These are phyloP conservation scores for Anastrepha ludens DNA, from an alignment of 1,140 invertebrate genomes.

Conservation along the genomic window DNA sequence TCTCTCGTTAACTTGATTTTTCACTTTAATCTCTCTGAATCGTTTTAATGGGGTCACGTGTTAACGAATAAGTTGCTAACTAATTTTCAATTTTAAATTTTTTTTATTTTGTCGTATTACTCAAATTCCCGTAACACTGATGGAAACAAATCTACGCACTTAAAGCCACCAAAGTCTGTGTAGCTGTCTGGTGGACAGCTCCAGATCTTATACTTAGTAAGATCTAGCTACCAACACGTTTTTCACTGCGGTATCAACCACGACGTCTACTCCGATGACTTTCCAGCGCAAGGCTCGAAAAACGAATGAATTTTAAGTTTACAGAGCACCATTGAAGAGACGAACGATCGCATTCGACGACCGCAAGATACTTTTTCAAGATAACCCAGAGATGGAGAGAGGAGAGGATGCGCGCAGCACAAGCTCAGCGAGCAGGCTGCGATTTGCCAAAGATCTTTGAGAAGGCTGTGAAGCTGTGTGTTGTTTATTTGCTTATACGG, in stretches of 20 bases:
- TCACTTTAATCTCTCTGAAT: too few relatives aligned
- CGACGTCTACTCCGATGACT: constrained; percentile 24
- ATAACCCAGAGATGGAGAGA: neutral
- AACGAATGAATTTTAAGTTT: constrained; percentile 26
- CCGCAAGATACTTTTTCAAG: neutral
- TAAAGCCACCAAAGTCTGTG: neutral
- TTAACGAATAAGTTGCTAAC: too few relatives aligned
- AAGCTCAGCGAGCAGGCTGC: neutral
- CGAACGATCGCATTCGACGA: neutral
- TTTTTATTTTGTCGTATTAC: too few relatives aligned
- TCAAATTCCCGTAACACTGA: too few relatives aligned
- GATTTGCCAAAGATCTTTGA: neutral
- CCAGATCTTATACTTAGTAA: constrained; percentile 4
- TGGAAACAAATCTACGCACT: neutral
- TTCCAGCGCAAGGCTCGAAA: constrained; percentile 38
- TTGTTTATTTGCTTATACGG: neutral
- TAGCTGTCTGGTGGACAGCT: neutral
- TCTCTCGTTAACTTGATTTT: too few relatives aligned
- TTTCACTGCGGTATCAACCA: neutral
- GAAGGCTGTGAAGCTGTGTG: too few relatives aligned
- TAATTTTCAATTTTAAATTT: too few relatives aligned
- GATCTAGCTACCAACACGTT: constrained; percentile 2
- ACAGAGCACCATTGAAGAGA: neutral
- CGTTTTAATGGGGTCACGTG: too few relatives aligned
- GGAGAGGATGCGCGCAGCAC: neutral